phyloP scores from a whole-genome alignment of 1,140 invertebrate species.

The Drosophila seguyi region DNA sequence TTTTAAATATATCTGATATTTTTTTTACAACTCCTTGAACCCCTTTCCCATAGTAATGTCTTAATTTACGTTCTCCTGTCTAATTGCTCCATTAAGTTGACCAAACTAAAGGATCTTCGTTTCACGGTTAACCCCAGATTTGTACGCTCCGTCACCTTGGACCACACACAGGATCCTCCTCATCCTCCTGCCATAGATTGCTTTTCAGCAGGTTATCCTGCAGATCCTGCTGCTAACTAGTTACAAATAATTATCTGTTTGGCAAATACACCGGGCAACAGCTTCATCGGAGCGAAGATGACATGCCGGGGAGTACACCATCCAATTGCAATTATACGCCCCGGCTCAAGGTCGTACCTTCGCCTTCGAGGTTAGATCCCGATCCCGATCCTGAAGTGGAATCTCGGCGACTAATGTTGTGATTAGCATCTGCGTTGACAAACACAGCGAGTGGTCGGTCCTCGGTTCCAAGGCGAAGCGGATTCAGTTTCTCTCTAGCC shows the following conservation, averaged over 20 bases:
- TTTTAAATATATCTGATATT: background rate
- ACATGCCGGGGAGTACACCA: slow-evolving; percentile 4
- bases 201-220: slow-evolving; percentile 11
- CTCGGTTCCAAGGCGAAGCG: slow-evolving; percentile 56
- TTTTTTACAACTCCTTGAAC: background rate
- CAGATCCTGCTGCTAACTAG: slow-evolving; percentile 74
- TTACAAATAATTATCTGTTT: slow-evolving; percentile 78
- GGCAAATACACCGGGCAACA: slow-evolving; percentile 62
- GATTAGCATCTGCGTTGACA: slow-evolving; percentile 85
- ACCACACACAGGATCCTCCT: slow-evolving; percentile 21
- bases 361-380: slow-evolving; percentile 58
- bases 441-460: slow-evolving; percentile 78
- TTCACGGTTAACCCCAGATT: slow-evolving; percentile 70
- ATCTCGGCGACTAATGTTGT: slow-evolving; percentile 80
- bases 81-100: slow-evolving; percentile 43
- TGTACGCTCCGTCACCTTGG: slow-evolving; percentile 64
- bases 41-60: background rate
- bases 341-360: slow-evolving; percentile 34
- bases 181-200: background rate
- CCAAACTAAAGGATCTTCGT: slow-evolving; percentile 48
- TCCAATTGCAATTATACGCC: slow-evolving; percentile 68
- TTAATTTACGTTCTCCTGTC: slow-evolving; percentile 1
- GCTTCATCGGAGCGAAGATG: slow-evolving; percentile 33
- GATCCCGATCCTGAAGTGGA: slow-evolving; percentile 64
- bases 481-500: slow-evolving; percentile 3